A percentile compares a stretch with the other conserved stretches of the same genome.
Evolutionary conservation across 2,888 invertebrate genomes (phyloP).

Genomic region (Dolichomitus sp.): DNA sequence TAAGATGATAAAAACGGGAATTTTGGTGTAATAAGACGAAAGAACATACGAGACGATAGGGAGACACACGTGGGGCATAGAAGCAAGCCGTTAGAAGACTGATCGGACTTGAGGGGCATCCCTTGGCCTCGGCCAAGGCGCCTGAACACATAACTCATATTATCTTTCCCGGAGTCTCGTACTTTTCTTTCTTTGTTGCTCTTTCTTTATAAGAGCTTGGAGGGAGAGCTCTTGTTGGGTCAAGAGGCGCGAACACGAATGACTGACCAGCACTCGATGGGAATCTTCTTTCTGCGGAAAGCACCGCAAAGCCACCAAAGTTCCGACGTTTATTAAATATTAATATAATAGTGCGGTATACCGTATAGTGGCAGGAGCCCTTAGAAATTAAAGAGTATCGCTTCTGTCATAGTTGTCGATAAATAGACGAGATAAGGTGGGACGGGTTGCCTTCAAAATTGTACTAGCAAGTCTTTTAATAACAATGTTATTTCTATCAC

Average conservation of each 20-base stretch:
- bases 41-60: slow-evolving; percentile 64
- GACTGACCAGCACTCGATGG: slow-evolving; percentile 18
- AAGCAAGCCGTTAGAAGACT: slow-evolving; percentile 82
- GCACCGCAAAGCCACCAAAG: slow-evolving; percentile 47
- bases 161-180: slow-evolving; percentile 73
- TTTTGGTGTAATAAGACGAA: slow-evolving; percentile 56
- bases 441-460: background rate
- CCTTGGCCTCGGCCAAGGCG: slow-evolving; percentile 84
- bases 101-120: slow-evolving; percentile 85
- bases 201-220: background rate
- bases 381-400: slow-evolving; percentile 39
- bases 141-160: slow-evolving; percentile 82
- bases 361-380: background rate
- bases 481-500: background rate
- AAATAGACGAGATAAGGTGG: slow-evolving; percentile 19
- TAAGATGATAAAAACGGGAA: background rate
- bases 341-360: slow-evolving; percentile 30
- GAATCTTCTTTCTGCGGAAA: slow-evolving; percentile 31
- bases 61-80: slow-evolving; percentile 79
- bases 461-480: background rate
- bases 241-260: slow-evolving; percentile 47
- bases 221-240: slow-evolving; percentile 24
- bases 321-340: slow-evolving; percentile 49
- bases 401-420: slow-evolving; percentile 40
- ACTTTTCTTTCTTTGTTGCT: slow-evolving; percentile 39